phyloP scores from a whole-genome alignment of 2,113 vertebrate genomes.

The Nesogale talazaci region DNA sequence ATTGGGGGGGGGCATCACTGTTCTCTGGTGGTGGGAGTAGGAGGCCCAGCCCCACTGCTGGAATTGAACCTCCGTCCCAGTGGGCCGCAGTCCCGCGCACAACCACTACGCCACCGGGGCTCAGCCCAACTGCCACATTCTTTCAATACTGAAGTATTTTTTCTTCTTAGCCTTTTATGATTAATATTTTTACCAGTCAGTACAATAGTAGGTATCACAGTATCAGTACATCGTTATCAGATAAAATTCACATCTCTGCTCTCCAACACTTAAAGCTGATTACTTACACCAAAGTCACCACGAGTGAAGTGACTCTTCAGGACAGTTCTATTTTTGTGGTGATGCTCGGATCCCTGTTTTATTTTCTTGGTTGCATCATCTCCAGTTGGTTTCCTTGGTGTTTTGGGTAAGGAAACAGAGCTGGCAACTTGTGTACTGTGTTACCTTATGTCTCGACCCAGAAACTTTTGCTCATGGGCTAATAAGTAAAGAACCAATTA shows the following conservation, averaged over 20 bases:
- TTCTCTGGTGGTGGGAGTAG: no score
- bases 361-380: background rate
- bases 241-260: background rate
- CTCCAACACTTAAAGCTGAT: background rate
- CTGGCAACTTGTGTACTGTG: background rate
- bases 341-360: slow-evolving; percentile 13
- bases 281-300: background rate
- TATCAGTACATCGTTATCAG: background rate
- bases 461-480: background rate
- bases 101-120: no score
- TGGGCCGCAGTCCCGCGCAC: no score
- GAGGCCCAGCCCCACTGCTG: no score
- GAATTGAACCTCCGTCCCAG: no score
- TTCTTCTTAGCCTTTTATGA: no score
- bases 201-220: no score
- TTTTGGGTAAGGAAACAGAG: background rate
- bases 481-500: background rate
- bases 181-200: no score
- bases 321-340: background rate
- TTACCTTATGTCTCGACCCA: background rate
- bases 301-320: slow-evolving; percentile 7
- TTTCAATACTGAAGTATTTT: no score
- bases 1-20: no score
- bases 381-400: background rate
- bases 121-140: no score